Percentiles rank a stretch among this genome's conserved stretches.
Evolutionary conservation across 2,113 vertebrate species (phyloP).

Genomic region (Ammodytes marinus): DNA sequence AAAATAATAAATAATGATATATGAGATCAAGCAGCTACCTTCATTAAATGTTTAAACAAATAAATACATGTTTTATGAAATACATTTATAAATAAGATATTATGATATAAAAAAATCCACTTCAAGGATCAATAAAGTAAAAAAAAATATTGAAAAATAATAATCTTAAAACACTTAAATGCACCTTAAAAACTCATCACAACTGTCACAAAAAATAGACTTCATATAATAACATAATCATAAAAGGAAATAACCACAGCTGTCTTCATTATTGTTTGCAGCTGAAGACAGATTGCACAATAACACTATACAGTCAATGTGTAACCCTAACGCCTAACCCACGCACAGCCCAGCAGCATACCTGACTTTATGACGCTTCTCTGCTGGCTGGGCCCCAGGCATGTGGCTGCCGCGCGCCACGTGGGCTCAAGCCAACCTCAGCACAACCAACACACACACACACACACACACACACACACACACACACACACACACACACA

Average conservation of each 20-base stretch:
- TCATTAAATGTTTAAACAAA: no score
- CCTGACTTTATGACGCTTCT: constrained; percentile 53
- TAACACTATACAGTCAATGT: constrained; percentile 25
- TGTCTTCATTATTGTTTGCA: constrained; percentile 13
- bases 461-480: no score
- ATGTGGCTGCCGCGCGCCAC: constrained; percentile 69
- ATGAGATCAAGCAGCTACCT: no score
- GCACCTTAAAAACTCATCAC: no score
- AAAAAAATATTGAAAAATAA: background rate
- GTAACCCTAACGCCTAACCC: background rate
- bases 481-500: no score
- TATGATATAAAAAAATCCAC: no score
- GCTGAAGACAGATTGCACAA: constrained; percentile 32
- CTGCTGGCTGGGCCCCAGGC: constrained; percentile 62
- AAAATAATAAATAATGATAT: no score
- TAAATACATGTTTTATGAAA: no score
- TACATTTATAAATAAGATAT: no score
- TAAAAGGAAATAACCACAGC: background rate
- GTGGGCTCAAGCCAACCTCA: constrained; percentile 63
- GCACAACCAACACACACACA: background rate
- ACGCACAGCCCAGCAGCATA: constrained; percentile 35
- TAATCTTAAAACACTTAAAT: background rate
- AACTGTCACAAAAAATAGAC: background rate
- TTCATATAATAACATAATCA: background rate
- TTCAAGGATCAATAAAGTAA: no score